These are phyloP conservation scores for Carapus acus DNA, from an alignment of 2,797 vertebrate species.

Conservation along the genomic window DNA sequence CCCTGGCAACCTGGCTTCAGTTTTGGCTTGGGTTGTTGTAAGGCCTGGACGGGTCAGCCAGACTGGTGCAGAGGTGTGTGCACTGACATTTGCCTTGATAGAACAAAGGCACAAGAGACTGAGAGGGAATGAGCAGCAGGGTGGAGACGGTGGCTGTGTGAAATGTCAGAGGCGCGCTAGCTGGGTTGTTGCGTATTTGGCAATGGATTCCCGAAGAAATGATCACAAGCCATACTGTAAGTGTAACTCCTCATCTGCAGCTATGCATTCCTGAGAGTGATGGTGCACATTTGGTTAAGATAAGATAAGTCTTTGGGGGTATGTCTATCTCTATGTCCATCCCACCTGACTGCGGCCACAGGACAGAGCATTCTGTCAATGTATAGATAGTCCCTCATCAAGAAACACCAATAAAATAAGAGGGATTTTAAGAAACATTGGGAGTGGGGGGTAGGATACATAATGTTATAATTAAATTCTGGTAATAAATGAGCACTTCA, in stretches of 20 bases:
- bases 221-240: neutral
- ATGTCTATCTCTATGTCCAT: no score
- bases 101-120: conserved; percentile 36
- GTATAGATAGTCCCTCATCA: no score
- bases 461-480: no score
- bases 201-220: neutral
- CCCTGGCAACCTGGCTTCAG: conserved; percentile 30
- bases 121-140: conserved; percentile 25
- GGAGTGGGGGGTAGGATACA: no score
- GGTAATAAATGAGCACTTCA: no score
- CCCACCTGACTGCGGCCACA: no score
- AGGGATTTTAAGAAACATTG: no score
- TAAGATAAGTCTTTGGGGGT: no score
- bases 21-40: conserved; percentile 25
- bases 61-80: conserved; percentile 53
- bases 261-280: no score
- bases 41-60: conserved; percentile 49
- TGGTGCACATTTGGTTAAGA: no score
- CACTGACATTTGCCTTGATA: conserved; percentile 67
- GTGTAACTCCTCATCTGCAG: neutral
- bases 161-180: conserved; percentile 56
- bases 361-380: no score
- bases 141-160: conserved; percentile 28
- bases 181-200: conserved; percentile 18
- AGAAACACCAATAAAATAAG: no score